Evolutionary conservation across 2,113 vertebrate genomes (phyloP), one percentile per base, ranked within the genome.

Genomic region (Embiotoca jacksoni): DNA sequence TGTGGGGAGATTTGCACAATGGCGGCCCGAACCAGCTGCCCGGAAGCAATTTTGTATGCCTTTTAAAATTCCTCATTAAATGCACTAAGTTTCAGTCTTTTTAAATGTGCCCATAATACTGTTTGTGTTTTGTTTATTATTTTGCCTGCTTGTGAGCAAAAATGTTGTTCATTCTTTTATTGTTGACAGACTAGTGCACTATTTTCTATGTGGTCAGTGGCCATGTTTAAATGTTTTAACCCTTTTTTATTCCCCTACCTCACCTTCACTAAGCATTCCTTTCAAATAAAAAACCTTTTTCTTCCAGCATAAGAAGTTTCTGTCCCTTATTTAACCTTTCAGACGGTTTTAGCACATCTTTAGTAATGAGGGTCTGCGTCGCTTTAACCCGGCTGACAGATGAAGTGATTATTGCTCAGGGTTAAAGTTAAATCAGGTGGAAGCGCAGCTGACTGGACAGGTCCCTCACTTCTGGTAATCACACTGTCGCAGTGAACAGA

Each of bases 221-320:
- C 56, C 5, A 13, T 7, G 61, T n/a, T 74, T 16, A 68, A 35
- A 58, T 70, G 75, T 74, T 84, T 71, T 57, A 78, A 44, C 57
- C 15, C 41, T 84, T 69, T 75, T 62, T 54, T 60, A 46, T 62
- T 1, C 53, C 54, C 6, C 14, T 47, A 68, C 73, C 41, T 65
- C 15, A 55, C 39, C 13, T 84, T 50, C 75, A 60, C 66, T 84
- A 11, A 47, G 31, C 63, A 78, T 69, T 85, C 57, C 75, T 87
- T 72, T 54, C 0, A 46, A 82, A 87, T 87, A 77, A 86, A 23
- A 88, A 60, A 13, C 1, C 0, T 41, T 52, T 72, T 64, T 30
- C 31, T 62, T 32, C 30, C 5, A 44, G 6, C 5, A 47, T 2
- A 50, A 50, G 11, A 10, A 16, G 31, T 69, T 60, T 70, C 36